Evolutionary conservation across 2,888 invertebrate genomes (phyloP), one percentile per base, ranked within the genome.

Genomic region (Achlya flavicornis): DNA sequence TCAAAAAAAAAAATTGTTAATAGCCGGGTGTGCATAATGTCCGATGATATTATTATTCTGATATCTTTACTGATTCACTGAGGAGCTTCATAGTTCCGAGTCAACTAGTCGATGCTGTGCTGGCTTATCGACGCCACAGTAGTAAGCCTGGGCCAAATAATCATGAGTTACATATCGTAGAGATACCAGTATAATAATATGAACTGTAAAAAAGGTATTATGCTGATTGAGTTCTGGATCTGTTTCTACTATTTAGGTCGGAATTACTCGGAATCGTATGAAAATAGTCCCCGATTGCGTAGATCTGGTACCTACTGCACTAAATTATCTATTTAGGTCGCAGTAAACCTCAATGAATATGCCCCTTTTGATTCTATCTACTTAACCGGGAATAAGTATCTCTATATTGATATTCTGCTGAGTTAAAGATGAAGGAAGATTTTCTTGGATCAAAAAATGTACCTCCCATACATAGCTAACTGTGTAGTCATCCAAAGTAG

Each of bases 291-390:
- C 10, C n/a, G 53, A 53, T 53, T 53, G 19, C 53, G 53, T 53
- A 53, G 53, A 53, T 19, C 53, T 19, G 19, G 48, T 16, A n/a
- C n/a, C 48, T 7, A 16, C 6, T 48, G n/a, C 14, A 48, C 48
- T 48, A 53, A 53, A 53, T 53, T 53, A 53, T 53, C 53, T 53
- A 53, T 19, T n/a, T 53, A 19, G 53, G 53, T 19, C 53, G 53
- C 53, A 53, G 53, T 53, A 53, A 53, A 53, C 53, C 53, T 19
- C 53, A 53, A 53, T 53, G 53, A 48, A 48, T 48, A 48, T 48
- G 16, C 48, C 8, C 48, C 48, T 16, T 48, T 48, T 14, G 14
- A 46, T n/a, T 19, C 53, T 5, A 53, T 53, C 19, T 10, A 7
- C 19, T 53, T 53, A 53, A 53, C 16, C n/a, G 4, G 16, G 16